These are phyloP conservation scores for Dermatophagoides farinae DNA, from an alignment of 1,140 invertebrate genomes.

Conservation along the genomic window DNA sequence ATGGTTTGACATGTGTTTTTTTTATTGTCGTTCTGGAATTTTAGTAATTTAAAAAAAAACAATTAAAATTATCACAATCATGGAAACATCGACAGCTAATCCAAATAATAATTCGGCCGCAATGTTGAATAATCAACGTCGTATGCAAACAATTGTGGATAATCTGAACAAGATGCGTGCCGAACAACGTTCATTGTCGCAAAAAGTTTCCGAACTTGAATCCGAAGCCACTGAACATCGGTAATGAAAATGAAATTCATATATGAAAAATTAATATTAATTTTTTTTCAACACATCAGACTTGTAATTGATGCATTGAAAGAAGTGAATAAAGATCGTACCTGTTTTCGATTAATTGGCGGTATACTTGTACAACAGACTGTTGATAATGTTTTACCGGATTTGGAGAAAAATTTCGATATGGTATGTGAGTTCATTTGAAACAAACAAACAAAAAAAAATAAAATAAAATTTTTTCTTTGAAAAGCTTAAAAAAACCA, in stretches of 20 bases:
- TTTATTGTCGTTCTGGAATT: too few relatives aligned
- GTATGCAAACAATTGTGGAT: constrained; percentile 47
- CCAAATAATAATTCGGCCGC: too few relatives aligned
- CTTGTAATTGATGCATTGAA: constrained; percentile 82
- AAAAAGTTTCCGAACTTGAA: constrained; percentile 74
- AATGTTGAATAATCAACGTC: background rate
- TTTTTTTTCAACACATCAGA: constrained; percentile 34
- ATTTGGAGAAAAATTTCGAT: constrained; percentile 55
- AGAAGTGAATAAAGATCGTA: constrained; percentile 57
- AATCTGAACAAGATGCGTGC: constrained; percentile 63
- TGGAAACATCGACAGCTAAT: too few relatives aligned
- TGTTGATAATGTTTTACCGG: constrained; percentile 71
- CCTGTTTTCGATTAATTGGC: constrained; percentile 80
- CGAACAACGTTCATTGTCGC: constrained; percentile 61
- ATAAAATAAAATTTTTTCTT: background rate
- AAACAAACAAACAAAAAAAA: background rate
- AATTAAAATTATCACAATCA: too few relatives aligned
- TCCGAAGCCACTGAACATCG: constrained; percentile 83
- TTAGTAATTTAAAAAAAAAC: too few relatives aligned
- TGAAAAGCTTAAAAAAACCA: background rate
- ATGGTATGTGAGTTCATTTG: constrained; percentile 40
- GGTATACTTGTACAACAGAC: constrained; percentile 78
- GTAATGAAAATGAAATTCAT: constrained; percentile 35
- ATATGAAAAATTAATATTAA: background rate
- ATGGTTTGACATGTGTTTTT: too few relatives aligned